phyloP scores from a whole-genome alignment of 35 echinoderm and acorn worm species.

The Heliocidaris tuberculata region DNA sequence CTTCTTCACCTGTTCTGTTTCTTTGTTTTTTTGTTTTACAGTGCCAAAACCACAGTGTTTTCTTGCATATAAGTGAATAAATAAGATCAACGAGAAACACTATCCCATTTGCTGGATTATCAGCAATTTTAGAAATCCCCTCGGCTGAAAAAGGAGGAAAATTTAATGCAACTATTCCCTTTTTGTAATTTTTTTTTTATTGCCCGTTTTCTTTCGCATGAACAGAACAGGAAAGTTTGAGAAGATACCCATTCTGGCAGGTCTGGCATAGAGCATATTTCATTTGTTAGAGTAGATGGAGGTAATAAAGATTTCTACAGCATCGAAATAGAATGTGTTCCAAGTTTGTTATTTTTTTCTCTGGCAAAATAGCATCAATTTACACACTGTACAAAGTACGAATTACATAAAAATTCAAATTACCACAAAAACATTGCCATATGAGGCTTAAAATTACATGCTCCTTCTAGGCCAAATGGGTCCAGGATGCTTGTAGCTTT shows the following conservation, averaged over 20 bases:
- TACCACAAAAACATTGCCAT: slow-evolving; percentile 15
- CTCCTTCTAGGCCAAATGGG: not conserved
- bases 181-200: not conserved
- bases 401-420: slow-evolving; percentile 57
- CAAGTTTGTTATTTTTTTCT: not conserved
- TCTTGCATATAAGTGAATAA: not conserved
- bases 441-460: slow-evolving; percentile 14
- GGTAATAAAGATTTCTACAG: not conserved
- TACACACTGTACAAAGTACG: slow-evolving; percentile 80
- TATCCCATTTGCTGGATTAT: not conserved
- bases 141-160: not conserved
- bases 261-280: not conserved
- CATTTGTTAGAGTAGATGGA: not conserved
- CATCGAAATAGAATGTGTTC: not conserved
- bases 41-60: not conserved
- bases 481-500: not conserved
- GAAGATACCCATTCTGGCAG: not conserved
- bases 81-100: not conserved
- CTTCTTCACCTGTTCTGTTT: not conserved
- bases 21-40: not conserved
- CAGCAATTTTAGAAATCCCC: not conserved
- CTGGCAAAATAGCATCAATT: slow-evolving; percentile 67
- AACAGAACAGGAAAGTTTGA: not conserved
- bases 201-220: not conserved
- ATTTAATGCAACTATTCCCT: not conserved